Evolutionary conservation across 2,113 vertebrate genomes (phyloP).

Genomic region (Ceyx margarethae): DNA sequence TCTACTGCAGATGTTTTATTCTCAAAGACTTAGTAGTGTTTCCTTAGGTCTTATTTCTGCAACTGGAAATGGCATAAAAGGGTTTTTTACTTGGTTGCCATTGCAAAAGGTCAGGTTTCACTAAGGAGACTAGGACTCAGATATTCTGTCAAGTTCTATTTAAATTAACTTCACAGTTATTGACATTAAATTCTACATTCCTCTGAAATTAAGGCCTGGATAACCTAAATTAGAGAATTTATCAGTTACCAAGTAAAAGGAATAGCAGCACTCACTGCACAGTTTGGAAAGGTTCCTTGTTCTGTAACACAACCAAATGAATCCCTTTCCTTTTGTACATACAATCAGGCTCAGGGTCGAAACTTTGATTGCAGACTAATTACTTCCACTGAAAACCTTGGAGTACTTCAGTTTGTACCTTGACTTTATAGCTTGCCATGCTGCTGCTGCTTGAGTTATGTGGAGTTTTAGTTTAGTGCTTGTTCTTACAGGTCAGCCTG

Average conservation of each 20-base stretch:
- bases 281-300: background rate
- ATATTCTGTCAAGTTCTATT: background rate
- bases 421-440: background rate
- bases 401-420: background rate
- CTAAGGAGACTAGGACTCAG: background rate
- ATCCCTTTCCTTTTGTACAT: background rate
- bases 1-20: background rate
- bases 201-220: background rate
- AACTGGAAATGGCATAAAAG: background rate
- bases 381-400: background rate
- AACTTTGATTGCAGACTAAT: background rate
- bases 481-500: background rate
- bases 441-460: rapidly evolving
- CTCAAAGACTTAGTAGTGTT: background rate
- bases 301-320: background rate
- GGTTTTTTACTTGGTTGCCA: background rate
- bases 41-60: background rate
- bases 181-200: background rate
- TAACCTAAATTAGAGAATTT: background rate
- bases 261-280: background rate
- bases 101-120: background rate
- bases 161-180: background rate
- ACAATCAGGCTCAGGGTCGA: background rate
- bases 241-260: background rate
- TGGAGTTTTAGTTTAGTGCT: background rate